Percentiles rank a stretch among this genome's conserved stretches.
These are phyloP conservation scores for Mycogona germanica DNA, from an alignment of 2,888 invertebrate genomes.

Conservation along the genomic window DNA sequence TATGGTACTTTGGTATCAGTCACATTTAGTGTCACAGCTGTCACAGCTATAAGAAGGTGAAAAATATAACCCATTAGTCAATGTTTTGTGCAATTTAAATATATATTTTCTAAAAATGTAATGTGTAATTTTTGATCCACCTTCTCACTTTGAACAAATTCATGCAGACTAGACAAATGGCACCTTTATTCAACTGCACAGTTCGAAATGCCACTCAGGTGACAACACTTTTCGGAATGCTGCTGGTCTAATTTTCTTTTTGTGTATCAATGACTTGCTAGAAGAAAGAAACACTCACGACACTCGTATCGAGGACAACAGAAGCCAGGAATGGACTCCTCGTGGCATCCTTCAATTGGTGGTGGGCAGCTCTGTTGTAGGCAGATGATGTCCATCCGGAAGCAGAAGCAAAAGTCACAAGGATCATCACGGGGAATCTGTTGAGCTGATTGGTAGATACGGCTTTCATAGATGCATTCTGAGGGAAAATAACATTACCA, in stretches of 20 bases:
- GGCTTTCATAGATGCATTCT: slow-evolving; percentile 72
- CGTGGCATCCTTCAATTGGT: slow-evolving; percentile 80
- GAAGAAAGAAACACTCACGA: slow-evolving; percentile 34
- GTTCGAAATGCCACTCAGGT: no score
- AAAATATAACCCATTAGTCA: slow-evolving; percentile 1
- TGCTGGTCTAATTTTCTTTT: no score
- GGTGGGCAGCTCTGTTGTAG: slow-evolving; percentile 91
- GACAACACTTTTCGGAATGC: background rate
- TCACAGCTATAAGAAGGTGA: slow-evolving; percentile 14
- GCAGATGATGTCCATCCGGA: slow-evolving; percentile 89
- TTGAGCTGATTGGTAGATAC: slow-evolving; percentile 85
- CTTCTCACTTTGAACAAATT: no score
- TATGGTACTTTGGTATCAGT: slow-evolving; percentile 25
- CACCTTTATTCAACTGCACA: no score
- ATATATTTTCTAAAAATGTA: no score
- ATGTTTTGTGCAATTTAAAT: no score
- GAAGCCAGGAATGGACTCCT: slow-evolving; percentile 85
- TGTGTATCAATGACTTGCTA: background rate
- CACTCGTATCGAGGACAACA: slow-evolving; percentile 92
- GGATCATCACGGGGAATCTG: slow-evolving; percentile 90
- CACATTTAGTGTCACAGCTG: slow-evolving; percentile 46
- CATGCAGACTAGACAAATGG: no score
- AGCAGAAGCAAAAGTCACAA: slow-evolving; percentile 95
- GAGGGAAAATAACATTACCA: background rate
- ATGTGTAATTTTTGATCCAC: background rate